A percentile compares a stretch with the other conserved stretches of the same genome.
These are phyloP conservation scores for Nezara viridula DNA, from an alignment of 2,888 invertebrate species.

Conservation along the genomic window DNA sequence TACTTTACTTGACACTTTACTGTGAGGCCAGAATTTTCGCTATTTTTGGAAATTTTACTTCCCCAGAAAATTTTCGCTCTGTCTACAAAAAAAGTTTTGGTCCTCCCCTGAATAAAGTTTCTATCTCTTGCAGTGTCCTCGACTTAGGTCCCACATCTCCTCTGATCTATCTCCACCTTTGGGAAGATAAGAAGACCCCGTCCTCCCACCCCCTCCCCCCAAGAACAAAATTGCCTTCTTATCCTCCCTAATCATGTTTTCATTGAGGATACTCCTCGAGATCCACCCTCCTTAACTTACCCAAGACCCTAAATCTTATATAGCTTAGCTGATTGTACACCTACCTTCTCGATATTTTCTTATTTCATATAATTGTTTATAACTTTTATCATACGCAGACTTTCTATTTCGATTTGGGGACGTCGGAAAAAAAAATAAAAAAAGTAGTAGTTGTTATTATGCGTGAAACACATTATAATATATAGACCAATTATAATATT, in stretches of 20 bases:
- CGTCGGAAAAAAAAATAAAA: too few relatives aligned
- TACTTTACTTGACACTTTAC: neutral
- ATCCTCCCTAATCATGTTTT: constrained; percentile 5
- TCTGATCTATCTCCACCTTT: neutral
- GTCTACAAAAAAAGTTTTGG: neutral
- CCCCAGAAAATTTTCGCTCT: neutral
- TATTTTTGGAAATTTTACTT: neutral
- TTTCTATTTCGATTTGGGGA: too few relatives aligned
- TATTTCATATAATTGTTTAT: too few relatives aligned
- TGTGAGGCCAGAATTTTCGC: neutral
- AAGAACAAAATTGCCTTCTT: neutral
- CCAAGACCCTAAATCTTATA: neutral
- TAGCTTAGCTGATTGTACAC: too few relatives aligned
- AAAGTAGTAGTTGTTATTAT: too few relatives aligned
- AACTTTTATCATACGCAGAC: too few relatives aligned
- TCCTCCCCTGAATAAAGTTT: neutral
- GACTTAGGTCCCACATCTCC: neutral
- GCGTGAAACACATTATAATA: too few relatives aligned
- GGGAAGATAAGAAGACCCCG: neutral
- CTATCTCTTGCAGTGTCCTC: neutral
- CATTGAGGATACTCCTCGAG: neutral
- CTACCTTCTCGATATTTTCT: too few relatives aligned
- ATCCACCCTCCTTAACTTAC: neutral
- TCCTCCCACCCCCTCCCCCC: neutral
- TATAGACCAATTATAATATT: too few relatives aligned